phyloP scores from a whole-genome alignment of 2,113 vertebrate species.

The Acanthochromis polyacanthus region DNA sequence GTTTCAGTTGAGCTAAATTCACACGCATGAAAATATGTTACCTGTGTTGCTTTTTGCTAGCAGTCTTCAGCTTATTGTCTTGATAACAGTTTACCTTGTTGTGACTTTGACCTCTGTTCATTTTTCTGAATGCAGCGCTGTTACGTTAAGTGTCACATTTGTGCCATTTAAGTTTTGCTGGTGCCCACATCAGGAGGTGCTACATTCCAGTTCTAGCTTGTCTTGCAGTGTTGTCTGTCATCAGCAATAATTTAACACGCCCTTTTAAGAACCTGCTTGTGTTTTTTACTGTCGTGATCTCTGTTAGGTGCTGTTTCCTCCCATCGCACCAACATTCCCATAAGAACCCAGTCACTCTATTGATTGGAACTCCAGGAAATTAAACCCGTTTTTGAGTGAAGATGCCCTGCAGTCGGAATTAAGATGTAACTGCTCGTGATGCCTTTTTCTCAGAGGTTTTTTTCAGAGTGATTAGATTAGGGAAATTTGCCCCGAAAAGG shows the following conservation, averaged over 20 bases:
- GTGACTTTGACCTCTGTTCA: conserved; percentile 10
- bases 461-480: conserved; percentile 46
- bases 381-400: background rate
- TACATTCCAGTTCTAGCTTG: conserved; percentile 38
- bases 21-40: conserved; percentile 17
- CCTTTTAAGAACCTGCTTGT: background rate
- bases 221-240: background rate
- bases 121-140: conserved; percentile 2
- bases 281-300: background rate
- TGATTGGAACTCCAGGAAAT: conserved; percentile 13
- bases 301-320: background rate
- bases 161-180: conserved; percentile 15
- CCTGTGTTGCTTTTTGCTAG: conserved; percentile 20
- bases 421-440: conserved; percentile 11
- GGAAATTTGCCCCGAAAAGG: conserved; percentile 5
- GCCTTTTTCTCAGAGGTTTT: conserved; percentile 12
- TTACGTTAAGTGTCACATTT: conserved; percentile 23
- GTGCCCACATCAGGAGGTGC: conserved; percentile 7
- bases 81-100: conserved; percentile 23
- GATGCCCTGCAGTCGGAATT: background rate
- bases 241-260: conserved; percentile 12
- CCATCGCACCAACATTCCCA: background rate
- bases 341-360: background rate
- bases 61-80: conserved; percentile 19
- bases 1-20: conserved; percentile 2